These are phyloP conservation scores for Parambassis ranga DNA, from an alignment of 2,797 vertebrate species.

Conservation along the genomic window DNA sequence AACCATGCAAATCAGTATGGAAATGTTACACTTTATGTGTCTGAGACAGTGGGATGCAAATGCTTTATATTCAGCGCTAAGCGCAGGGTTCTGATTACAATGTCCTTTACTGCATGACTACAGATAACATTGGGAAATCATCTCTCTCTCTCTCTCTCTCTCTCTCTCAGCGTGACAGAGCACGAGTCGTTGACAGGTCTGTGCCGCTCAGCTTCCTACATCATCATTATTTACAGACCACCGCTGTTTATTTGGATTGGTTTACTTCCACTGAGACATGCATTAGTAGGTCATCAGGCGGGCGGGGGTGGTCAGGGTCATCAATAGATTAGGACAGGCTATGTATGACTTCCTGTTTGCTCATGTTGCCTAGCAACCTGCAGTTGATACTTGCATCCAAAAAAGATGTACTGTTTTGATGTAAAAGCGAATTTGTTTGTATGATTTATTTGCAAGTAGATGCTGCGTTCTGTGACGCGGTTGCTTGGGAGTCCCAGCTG, in stretches of 20 bases:
- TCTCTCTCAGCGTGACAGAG: conserved; percentile 29
- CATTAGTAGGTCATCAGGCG: background rate
- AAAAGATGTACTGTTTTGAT: too few relatives aligned
- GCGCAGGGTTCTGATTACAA: conserved; percentile 8
- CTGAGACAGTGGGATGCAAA: conserved; percentile 31
- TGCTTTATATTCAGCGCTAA: conserved; percentile 31
- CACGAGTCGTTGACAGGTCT: conserved; percentile 3
- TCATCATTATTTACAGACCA: conserved; percentile 10
- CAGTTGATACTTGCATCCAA: too few relatives aligned
- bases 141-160: conserved; percentile 31
- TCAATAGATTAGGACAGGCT: too few relatives aligned
- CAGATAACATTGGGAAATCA: conserved; percentile 33
- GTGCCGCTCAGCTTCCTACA: background rate
- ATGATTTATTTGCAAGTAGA: too few relatives aligned
- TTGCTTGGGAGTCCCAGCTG: too few relatives aligned
- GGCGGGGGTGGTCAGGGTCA: too few relatives aligned
- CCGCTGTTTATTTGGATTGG: background rate
- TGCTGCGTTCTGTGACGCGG: too few relatives aligned
- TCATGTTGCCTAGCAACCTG: too few relatives aligned
- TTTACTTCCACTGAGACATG: background rate
- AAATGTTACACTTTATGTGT: conserved; percentile 73
- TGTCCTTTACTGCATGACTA: conserved; percentile 21
- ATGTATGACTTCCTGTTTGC: too few relatives aligned
- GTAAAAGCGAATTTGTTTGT: too few relatives aligned
- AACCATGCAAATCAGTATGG: conserved; percentile 57